These are phyloP conservation scores for Sturnus vulgaris DNA, from an alignment of 2,113 vertebrate species.

Conservation along the genomic window DNA sequence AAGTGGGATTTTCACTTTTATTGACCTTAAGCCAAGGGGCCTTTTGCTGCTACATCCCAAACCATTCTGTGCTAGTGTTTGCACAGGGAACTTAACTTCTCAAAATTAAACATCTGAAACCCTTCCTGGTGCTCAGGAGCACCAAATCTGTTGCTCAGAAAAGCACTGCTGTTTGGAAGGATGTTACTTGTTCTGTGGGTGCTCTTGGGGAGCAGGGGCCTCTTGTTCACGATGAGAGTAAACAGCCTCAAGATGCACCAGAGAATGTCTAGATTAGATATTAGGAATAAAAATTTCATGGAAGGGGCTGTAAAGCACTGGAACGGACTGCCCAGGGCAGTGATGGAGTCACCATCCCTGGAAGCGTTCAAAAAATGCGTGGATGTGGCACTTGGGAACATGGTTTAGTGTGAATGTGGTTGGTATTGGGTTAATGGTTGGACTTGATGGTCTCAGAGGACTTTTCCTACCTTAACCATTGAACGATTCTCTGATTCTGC, in stretches of 20 bases:
- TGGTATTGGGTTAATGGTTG: neutral
- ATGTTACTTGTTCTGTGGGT: too few species aligned
- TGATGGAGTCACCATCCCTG: neutral
- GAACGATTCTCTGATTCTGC: neutral
- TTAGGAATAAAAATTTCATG: neutral
- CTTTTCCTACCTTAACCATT: neutral
- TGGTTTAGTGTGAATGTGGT: neutral
- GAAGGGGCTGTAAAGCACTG: neutral
- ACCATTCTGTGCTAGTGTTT: neutral
- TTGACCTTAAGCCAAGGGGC: neutral
- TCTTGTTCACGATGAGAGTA: neutral
- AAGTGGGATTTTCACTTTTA: neutral
- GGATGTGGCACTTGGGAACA: neutral
- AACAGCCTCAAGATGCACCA: neutral
- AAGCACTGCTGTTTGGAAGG: neutral
- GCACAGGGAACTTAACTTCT: neutral
- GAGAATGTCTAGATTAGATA: neutral
- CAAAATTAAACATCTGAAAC: neutral
- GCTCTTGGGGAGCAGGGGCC: fast-evolving
- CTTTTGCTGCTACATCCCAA: neutral
- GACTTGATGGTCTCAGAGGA: neutral
- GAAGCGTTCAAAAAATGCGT: neutral
- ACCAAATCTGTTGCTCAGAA: neutral
- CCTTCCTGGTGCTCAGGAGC: neutral
- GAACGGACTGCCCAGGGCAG: neutral